These are phyloP conservation scores for Periparus ater DNA, from an alignment of 2,797 vertebrate genomes.

Conservation along the genomic window DNA sequence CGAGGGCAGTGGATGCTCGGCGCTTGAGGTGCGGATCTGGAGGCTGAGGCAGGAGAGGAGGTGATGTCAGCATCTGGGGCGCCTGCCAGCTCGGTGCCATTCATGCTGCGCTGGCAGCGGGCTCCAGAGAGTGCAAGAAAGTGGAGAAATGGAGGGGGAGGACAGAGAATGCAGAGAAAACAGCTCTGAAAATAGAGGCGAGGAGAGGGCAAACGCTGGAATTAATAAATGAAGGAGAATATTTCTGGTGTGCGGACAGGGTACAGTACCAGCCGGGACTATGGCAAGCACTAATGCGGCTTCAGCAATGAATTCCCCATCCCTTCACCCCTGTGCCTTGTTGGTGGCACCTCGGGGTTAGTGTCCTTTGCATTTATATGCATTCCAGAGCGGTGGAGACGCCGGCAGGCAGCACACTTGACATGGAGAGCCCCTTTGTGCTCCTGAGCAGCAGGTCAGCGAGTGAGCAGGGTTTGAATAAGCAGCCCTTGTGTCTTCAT, in stretches of 20 bases:
- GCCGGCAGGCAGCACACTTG: conserved; percentile 59
- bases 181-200: not conserved
- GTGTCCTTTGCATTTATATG: conserved; percentile 55
- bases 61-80: conserved; percentile 11
- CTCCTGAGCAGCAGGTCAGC: conserved; percentile 70
- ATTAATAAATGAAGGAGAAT: not conserved
- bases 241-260: not conserved
- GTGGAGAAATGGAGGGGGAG: not conserved
- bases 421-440: conserved; percentile 74
- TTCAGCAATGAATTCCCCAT: not conserved
- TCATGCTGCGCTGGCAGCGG: not conserved
- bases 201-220: not conserved
- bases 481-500: conserved; percentile 70
- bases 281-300: not conserved
- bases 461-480: conserved; percentile 67
- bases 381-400: conserved; percentile 45
- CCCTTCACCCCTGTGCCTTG: not conserved
- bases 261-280: not conserved
- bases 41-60: not conserved
- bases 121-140: not conserved
- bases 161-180: not conserved
- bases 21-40: not conserved
- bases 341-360: conserved; percentile 51
- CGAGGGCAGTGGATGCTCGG: not conserved
- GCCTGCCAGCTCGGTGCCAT: not conserved